These are phyloP conservation scores for Rhinogobius similis DNA, from an alignment of 2,113 vertebrate species.

Conservation along the genomic window DNA sequence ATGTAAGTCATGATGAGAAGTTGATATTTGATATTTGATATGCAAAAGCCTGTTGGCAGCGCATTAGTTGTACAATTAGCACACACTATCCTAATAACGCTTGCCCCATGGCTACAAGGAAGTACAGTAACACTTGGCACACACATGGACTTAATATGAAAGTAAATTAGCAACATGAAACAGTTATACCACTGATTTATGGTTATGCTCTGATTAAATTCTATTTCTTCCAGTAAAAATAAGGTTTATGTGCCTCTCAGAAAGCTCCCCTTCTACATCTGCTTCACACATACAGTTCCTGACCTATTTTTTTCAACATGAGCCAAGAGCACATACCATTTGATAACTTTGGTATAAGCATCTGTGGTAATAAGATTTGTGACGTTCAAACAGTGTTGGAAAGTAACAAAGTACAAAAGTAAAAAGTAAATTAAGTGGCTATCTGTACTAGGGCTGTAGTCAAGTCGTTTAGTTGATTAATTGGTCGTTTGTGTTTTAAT, in stretches of 20 bases:
- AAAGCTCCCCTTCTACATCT: constrained; percentile 33
- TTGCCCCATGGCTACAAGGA: constrained; percentile 38
- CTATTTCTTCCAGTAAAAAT: constrained; percentile 42
- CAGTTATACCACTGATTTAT: constrained; percentile 60
- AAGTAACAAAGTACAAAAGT: too few relatives aligned
- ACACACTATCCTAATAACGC: constrained; percentile 47
- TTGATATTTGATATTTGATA: constrained; percentile 39
- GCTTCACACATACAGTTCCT: constrained; percentile 66
- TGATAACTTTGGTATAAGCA: constrained; percentile 41
- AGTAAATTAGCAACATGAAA: constrained; percentile 59
- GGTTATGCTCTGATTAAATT: constrained; percentile 55
- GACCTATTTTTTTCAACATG: constrained; percentile 60
- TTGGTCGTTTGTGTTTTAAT: too few relatives aligned
- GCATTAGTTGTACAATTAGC: constrained; percentile 56
- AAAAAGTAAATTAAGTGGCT: too few relatives aligned
- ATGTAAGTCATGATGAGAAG: background rate
- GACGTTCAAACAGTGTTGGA: too few relatives aligned
- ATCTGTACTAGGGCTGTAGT: too few relatives aligned
- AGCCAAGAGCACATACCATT: constrained; percentile 55
- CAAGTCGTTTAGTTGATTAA: too few relatives aligned
- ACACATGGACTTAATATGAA: constrained; percentile 57
- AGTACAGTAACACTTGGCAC: constrained; percentile 40
- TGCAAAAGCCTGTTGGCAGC: constrained; percentile 21
- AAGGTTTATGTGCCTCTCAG: background rate
- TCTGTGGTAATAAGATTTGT: background rate